phyloP scores from a whole-genome alignment of 1,140 invertebrate species.

The Pomacea maculata region DNA sequence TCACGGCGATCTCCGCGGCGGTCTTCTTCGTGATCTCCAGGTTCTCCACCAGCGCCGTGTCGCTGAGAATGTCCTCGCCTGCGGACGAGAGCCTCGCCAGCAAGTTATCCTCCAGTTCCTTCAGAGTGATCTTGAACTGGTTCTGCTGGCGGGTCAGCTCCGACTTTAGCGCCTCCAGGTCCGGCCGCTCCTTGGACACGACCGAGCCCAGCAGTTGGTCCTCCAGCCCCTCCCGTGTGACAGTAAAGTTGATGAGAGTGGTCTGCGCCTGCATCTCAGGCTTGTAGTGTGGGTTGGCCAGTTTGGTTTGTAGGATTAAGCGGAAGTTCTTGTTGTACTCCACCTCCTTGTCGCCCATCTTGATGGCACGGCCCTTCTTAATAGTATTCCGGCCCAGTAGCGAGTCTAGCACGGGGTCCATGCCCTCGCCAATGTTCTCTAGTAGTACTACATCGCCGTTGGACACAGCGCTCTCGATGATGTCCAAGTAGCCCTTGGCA shows the following conservation, averaged over 20 bases:
- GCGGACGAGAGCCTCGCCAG: constrained; percentile 90
- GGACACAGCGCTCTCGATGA: constrained; percentile 86
- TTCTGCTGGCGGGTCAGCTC: constrained; percentile 96
- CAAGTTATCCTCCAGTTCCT: constrained; percentile 90
- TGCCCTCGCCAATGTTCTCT: constrained; percentile 91
- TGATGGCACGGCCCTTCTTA: constrained; percentile 90
- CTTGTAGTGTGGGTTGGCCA: constrained; percentile 97
- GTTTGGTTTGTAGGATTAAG: constrained; percentile 91
- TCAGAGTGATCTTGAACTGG: constrained; percentile 95
- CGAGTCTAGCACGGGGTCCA: constrained; percentile 93
- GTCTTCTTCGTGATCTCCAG: constrained; percentile 95
- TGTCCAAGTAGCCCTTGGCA: constrained; percentile 89
- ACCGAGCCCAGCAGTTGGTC: constrained; percentile 96
- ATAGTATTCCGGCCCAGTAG: constrained; percentile 91
- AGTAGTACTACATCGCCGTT: constrained; percentile 85
- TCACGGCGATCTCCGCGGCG: constrained; percentile 92
- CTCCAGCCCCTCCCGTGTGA: constrained; percentile 93
- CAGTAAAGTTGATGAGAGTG: constrained; percentile 97
- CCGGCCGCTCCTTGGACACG: constrained; percentile 94
- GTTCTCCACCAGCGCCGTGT: constrained; percentile 92
- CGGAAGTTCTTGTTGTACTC: constrained; percentile 91
- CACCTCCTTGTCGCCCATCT: constrained; percentile 96
- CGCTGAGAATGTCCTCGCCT: constrained; percentile 88
- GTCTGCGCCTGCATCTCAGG: constrained; percentile 99
- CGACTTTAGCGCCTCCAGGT: constrained; percentile 92